Conservation (phyloP, 2,888 invertebrate species). For the Sycophila texana region DNA sequence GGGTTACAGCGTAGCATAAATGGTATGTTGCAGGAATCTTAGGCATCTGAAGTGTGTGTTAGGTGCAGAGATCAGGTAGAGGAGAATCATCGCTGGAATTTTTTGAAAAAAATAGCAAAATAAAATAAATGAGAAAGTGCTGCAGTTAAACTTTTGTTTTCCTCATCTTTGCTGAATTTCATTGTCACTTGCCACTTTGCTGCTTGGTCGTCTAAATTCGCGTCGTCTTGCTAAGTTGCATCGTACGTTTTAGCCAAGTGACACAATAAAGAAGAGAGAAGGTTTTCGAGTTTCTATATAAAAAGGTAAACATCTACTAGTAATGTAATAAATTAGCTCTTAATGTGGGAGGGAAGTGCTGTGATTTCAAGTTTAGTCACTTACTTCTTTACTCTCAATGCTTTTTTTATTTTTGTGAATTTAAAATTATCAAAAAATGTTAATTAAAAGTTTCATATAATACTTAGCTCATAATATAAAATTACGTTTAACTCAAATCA, state of each 20-base stretch:
- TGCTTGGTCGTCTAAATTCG: constrained; percentile 67
- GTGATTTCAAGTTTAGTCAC: constrained; percentile 61
- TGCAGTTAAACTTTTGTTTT: constrained; percentile 56
- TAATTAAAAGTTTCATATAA: constrained; percentile 2
- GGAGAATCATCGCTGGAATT: constrained; percentile 60
- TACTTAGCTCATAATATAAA: neutral
- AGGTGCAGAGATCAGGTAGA: constrained; percentile 65
- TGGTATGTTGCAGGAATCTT: constrained; percentile 71
- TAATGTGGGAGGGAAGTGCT: constrained; percentile 66
- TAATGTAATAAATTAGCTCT: constrained; percentile 71
- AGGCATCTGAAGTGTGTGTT: constrained; percentile 67
- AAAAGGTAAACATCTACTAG: constrained; percentile 67
- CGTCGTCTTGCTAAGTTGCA: constrained; percentile 68
- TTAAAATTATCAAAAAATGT: constrained; percentile 38
- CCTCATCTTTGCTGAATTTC: constrained; percentile 56
- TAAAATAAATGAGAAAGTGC: constrained; percentile 55
- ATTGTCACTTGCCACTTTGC: constrained; percentile 58
- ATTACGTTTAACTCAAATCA: too few relatives aligned
- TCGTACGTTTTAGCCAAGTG: constrained; percentile 68
- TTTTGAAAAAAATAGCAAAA: constrained; percentile 45
- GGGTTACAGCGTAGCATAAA: constrained; percentile 66
- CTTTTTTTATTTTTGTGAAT: constrained; percentile 51
- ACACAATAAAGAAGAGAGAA: constrained; percentile 66
- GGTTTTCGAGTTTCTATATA: constrained; percentile 69
- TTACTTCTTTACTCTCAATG: constrained; percentile 49